Base-by-base conservation (phyloP, 1,140 invertebrate species). In the Lordiphosa stackelbergi region DNA sequence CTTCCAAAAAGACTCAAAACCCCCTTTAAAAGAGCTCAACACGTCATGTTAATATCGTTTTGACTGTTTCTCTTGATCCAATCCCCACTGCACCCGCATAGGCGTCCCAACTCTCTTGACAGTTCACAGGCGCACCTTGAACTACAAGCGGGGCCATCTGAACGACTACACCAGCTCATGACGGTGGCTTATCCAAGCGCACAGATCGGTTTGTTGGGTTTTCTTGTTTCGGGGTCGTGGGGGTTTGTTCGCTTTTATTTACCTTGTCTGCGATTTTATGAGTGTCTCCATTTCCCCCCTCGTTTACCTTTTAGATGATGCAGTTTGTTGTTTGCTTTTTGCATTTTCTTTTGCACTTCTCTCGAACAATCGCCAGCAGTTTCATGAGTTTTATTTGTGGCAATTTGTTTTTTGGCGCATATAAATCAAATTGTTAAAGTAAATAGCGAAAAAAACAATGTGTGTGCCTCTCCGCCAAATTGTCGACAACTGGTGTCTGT, bases 231-330 rank as follows among this genome's bases (percentile, higher is more conserved):
- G 64, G 53, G 73, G 54, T 74, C 56, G 36, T 38, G 13, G 36
- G 12, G 53, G 49, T 54, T 51, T 24, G 38, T 46, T 49, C 12
- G 54, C 57, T 59, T 66, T 71, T 72, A 61, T 83, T 83, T 81
- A 81, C 77, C 77, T 81, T 81, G 72, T 81, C 72, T 72, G 75
- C 31, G 41, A 51, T 71, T 70, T 58, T 69, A 34, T 54, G 56
- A 66, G 61, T 37, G 42, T 34, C 24, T 35, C 9, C 41, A 43
- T 28, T n/a, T 28, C 37, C 10, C 8, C 35, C 19, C 37, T n/a
- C 37, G 19, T 47, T 48, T 53, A 41, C 45, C 58, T 53, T 58
- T 74, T 64, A 55, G 63, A 69, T 69, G 31, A 40, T 53, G 48
- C 53, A 56, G 54, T 71, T 72, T 53, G 38, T 55, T 64, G 58